Evolutionary conservation across 1,140 invertebrate species (phyloP).

Genomic region (Meloidogyne exigua): DNA sequence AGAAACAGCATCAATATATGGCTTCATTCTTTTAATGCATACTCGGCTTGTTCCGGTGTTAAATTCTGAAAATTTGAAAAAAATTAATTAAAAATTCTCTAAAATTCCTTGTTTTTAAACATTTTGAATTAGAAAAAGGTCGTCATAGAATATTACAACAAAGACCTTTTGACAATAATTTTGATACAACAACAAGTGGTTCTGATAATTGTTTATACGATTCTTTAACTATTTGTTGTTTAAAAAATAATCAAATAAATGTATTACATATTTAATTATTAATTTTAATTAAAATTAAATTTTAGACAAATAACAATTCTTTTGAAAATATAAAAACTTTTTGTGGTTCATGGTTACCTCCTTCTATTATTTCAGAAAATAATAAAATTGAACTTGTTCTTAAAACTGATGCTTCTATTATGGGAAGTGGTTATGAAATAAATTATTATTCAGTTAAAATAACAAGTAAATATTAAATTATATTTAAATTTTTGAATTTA

Average conservation of each 20-base stretch:
- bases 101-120: constrained; percentile 56
- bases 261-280: too few species aligned
- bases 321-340: constrained; percentile 38
- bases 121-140: constrained; percentile 45
- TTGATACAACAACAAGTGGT: constrained; percentile 4
- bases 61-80: constrained; percentile 75
- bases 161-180: neutral
- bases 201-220: constrained; percentile 42
- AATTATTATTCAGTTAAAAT: constrained; percentile 43
- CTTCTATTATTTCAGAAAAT: constrained; percentile 30
- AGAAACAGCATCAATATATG: constrained; percentile 87
- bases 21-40: constrained; percentile 96
- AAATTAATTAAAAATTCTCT: neutral
- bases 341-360: constrained; percentile 46
- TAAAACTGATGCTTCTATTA: constrained; percentile 42
- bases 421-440: constrained; percentile 41
- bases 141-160: constrained; percentile 1
- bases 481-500: too few species aligned
- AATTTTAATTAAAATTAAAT: too few species aligned
- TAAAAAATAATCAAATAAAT: neutral
- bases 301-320: constrained; percentile 7
- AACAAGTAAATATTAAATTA: neutral
- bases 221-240: constrained; percentile 20
- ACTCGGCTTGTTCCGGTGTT: constrained; percentile 98
- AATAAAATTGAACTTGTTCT: constrained; percentile 40